Conservation (phyloP, 2,888 invertebrate genomes). For the Scaptomyza cyrtandrae region DNA sequence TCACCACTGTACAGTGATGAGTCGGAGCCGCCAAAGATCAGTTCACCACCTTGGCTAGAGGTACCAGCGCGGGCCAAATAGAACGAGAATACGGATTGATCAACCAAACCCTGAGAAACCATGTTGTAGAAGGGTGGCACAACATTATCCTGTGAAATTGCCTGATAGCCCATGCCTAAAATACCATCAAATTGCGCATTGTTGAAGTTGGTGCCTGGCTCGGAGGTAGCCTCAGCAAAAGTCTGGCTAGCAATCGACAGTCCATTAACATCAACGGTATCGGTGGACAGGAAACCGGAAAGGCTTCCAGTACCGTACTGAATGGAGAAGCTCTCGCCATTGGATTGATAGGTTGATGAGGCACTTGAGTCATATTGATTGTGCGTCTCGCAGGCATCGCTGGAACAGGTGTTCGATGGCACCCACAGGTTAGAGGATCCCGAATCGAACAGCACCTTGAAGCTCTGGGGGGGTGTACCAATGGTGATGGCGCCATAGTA, state of each 20-base stretch:
- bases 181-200: slow-evolving; percentile 99
- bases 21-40: slow-evolving; percentile 97
- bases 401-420: slow-evolving; percentile 96
- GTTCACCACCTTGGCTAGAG: slow-evolving; percentile 87
- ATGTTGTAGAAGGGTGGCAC: slow-evolving; percentile 95
- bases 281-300: slow-evolving; percentile 96
- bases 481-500: slow-evolving; percentile 96
- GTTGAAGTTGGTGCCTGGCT: slow-evolving; percentile 96
- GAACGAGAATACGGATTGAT: slow-evolving; percentile 93
- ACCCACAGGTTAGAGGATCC: slow-evolving; percentile 99
- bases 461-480: slow-evolving; percentile 95
- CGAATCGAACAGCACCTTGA: slow-evolving; percentile 98
- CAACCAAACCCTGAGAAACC: slow-evolving; percentile 90
- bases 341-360: slow-evolving; percentile 91
- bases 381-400: slow-evolving; percentile 95
- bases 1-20: slow-evolving; percentile 90
- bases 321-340: slow-evolving; percentile 95
- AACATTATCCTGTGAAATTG: slow-evolving; percentile 94
- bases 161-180: slow-evolving; percentile 94
- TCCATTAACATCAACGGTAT: slow-evolving; percentile 90
- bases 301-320: slow-evolving; percentile 97
- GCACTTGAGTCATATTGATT: slow-evolving; percentile 94
- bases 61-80: slow-evolving; percentile 90
- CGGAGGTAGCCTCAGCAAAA: slow-evolving; percentile 96
- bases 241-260: slow-evolving; percentile 90